Conservation (phyloP, 2,888 invertebrate species). For the Lumbricus terrestris region DNA sequence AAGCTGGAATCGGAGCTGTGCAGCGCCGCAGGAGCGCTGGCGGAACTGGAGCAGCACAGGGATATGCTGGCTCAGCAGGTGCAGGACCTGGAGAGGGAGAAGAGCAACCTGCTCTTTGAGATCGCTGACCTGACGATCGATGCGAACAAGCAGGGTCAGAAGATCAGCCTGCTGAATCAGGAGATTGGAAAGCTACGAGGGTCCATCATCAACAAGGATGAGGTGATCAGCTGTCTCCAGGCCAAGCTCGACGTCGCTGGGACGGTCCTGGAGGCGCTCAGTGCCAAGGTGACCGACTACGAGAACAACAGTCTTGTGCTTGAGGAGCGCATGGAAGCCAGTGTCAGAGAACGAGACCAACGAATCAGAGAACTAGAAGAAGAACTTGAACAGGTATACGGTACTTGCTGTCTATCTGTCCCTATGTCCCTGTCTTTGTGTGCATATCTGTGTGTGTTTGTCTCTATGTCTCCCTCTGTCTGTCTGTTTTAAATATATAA, state of each 20-base stretch:
- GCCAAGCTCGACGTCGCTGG: not conserved
- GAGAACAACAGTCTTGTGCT: not conserved
- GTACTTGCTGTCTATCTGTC: not conserved
- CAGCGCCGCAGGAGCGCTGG: not conserved
- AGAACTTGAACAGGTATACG: not conserved
- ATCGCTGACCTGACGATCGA: not conserved
- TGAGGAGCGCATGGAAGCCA: not conserved
- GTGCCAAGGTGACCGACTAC: not conserved
- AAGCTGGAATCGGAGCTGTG: not conserved
- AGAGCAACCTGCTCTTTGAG: conserved; percentile 15
- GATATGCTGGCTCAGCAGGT: not conserved
- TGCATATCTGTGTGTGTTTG: not conserved
- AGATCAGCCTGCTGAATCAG: not conserved
- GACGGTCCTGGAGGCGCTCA: not conserved
- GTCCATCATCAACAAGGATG: not conserved
- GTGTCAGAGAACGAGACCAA: not conserved
- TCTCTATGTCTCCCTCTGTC: not conserved
- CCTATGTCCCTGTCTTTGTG: not conserved
- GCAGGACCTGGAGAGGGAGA: conserved; percentile 6
- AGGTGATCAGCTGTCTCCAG: conserved; percentile 6
- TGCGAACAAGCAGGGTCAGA: not conserved
- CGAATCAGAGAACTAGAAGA: not conserved
- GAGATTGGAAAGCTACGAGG: conserved; percentile 16
- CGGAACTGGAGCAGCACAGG: not conserved
- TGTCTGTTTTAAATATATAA: not conserved